These are phyloP conservation scores for Neosilurus hyrtlii DNA, from an alignment of 2,797 vertebrate genomes.

Conservation along the genomic window DNA sequence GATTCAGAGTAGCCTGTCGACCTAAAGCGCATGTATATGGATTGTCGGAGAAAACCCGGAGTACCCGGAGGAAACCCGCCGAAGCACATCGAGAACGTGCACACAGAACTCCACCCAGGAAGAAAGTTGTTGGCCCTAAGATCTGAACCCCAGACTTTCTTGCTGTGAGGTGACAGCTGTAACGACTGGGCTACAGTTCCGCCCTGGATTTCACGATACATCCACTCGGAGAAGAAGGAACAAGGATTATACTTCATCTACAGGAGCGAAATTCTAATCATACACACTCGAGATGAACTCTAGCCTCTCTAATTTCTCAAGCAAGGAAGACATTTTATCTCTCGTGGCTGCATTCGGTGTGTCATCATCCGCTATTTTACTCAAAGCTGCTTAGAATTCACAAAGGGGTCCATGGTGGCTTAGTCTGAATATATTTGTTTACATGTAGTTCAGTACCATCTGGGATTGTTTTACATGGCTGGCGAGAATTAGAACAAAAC, in stretches of 20 bases:
- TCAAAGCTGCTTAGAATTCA: constrained; percentile 17
- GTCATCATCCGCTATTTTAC: constrained; percentile 5
- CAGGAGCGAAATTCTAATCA: neutral
- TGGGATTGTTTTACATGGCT: constrained; percentile 10
- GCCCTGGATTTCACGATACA: too few species aligned
- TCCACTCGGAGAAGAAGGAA: neutral
- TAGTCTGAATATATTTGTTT: constrained; percentile 30
- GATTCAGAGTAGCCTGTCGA: too few species aligned
- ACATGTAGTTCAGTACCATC: constrained; percentile 17
- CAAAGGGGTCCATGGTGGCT: neutral
- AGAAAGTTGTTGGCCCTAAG: too few species aligned
- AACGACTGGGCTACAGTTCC: too few species aligned
- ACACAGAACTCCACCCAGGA: too few species aligned
- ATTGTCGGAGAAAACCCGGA: too few species aligned
- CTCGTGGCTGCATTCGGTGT: neutral
- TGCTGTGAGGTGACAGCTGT: too few species aligned
- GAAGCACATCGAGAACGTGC: too few species aligned
- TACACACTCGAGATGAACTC: neutral
- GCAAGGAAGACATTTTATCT: neutral
- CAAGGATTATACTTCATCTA: too few species aligned
- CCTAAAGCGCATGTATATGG: too few species aligned
- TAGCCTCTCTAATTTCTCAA: neutral
- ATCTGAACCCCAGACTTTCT: too few species aligned
- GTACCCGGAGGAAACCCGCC: too few species aligned
- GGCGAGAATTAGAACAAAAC: constrained; percentile 6